Conservation (phyloP, 1,140 invertebrate species). For the Gonioctena quinquepunctata region DNA sequence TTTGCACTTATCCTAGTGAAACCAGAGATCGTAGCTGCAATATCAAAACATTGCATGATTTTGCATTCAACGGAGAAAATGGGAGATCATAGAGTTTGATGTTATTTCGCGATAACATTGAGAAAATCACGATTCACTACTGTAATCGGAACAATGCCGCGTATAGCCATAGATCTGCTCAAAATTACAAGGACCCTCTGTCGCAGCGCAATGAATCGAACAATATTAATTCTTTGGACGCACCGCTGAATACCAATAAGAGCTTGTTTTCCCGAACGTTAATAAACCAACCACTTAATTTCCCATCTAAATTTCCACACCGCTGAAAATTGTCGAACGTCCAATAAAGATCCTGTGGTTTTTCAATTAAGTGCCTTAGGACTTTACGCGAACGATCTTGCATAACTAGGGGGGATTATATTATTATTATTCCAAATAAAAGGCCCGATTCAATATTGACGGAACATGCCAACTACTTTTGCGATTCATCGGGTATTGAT, state of each 20-base stretch:
- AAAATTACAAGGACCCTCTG: too few species aligned
- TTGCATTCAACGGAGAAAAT: too few species aligned
- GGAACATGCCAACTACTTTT: not conserved
- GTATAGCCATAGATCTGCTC: too few species aligned
- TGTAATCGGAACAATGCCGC: too few species aligned
- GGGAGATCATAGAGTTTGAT: too few species aligned
- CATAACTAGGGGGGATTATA: not conserved
- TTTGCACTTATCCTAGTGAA: too few species aligned
- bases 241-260: not conserved
- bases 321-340: not conserved
- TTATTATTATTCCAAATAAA: not conserved
- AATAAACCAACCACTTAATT: not conserved
- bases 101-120: too few species aligned
- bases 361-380: not conserved
- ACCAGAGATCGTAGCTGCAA: too few species aligned
- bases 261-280: not conserved
- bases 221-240: not conserved
- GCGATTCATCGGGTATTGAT: not conserved
- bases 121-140: too few species aligned
- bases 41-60: too few species aligned
- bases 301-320: not conserved
- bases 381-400: not conserved
- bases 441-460: not conserved
- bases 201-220: too few species aligned
- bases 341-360: not conserved